Percentiles rank a stretch among this genome's conserved stretches.
phyloP scores from a whole-genome alignment of 2,888 invertebrate species.

The Oxyscelio sp. region DNA sequence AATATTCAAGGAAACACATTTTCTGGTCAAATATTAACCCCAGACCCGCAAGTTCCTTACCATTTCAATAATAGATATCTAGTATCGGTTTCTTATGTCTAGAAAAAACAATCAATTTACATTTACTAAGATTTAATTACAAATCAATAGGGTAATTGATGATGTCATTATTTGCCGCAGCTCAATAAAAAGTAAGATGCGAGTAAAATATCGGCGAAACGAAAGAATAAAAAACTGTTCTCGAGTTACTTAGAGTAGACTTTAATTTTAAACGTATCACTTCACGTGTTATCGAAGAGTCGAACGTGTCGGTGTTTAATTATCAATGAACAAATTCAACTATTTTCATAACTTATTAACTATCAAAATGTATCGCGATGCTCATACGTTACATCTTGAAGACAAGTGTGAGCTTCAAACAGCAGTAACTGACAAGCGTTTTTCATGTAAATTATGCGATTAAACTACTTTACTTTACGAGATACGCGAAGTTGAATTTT shows the following conservation, averaged over 20 bases:
- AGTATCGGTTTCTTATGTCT: too few relatives aligned
- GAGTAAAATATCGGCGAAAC: background rate
- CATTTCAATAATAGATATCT: too few relatives aligned
- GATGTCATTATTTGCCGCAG: background rate
- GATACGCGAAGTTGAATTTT: conserved; percentile 5
- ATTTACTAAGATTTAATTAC: background rate
- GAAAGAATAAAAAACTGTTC: too few relatives aligned
- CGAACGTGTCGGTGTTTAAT: conserved; percentile 12
- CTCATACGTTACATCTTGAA: conserved; percentile 22
- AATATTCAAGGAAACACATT: too few relatives aligned
- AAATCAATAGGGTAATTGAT: background rate
- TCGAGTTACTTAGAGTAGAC: background rate
- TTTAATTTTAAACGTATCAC: background rate
- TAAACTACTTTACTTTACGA: conserved; percentile 32
- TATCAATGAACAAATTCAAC: background rate
- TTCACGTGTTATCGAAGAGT: background rate
- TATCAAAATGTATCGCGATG: background rate
- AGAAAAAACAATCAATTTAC: too few relatives aligned
- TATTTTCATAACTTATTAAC: conserved; percentile 39
- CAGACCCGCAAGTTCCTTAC: too few relatives aligned
- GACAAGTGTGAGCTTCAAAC: conserved; percentile 20
- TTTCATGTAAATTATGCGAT: conserved; percentile 53
- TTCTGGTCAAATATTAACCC: too few relatives aligned
- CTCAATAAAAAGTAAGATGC: background rate
- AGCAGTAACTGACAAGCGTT: conserved; percentile 30